A percentile compares a stretch with the other conserved stretches of the same genome.
These are phyloP conservation scores for Ciconia stormi DNA, from an alignment of 2,113 vertebrate genomes.

Conservation along the genomic window DNA sequence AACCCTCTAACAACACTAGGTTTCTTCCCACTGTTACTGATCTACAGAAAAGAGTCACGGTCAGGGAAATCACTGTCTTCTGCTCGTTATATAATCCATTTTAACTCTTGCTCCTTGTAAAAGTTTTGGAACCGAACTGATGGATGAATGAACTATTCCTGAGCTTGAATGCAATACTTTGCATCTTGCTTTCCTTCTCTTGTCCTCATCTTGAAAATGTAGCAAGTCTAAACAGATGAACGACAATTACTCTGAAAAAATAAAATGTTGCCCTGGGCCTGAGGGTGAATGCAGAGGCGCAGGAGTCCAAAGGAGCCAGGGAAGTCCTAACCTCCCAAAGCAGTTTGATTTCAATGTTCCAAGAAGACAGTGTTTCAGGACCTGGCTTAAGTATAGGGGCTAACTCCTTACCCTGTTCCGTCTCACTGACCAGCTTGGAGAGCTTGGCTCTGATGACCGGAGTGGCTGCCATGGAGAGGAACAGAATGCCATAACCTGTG, in stretches of 20 bases:
- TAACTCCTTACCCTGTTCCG: conserved; percentile 85
- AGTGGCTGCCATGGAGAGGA: conserved; percentile 84
- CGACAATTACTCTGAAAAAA: neutral
- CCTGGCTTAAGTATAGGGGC: neutral
- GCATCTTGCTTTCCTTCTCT: neutral
- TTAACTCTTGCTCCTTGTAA: neutral
- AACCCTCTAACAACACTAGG: neutral
- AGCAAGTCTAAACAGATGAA: neutral
- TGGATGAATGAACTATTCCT: neutral
- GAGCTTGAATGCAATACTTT: neutral
- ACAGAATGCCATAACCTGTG: conserved; percentile 87
- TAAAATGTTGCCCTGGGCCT: neutral
- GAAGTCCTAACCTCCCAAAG: neutral
- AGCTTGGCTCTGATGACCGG: conserved; percentile 92
- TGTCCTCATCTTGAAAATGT: neutral
- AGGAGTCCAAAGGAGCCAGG: neutral
- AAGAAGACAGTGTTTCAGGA: neutral
- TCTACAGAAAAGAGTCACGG: neutral
- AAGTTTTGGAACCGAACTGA: accelerated
- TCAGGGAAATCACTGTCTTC: neutral
- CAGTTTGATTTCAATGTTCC: neutral
- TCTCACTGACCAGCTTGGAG: conserved; percentile 85
- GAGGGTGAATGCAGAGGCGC: neutral
- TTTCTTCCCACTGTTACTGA: conserved; percentile 23
- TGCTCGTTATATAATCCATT: neutral